These are phyloP conservation scores for Thymelicus sylvestris DNA, from an alignment of 2,888 invertebrate genomes.

Conservation along the genomic window DNA sequence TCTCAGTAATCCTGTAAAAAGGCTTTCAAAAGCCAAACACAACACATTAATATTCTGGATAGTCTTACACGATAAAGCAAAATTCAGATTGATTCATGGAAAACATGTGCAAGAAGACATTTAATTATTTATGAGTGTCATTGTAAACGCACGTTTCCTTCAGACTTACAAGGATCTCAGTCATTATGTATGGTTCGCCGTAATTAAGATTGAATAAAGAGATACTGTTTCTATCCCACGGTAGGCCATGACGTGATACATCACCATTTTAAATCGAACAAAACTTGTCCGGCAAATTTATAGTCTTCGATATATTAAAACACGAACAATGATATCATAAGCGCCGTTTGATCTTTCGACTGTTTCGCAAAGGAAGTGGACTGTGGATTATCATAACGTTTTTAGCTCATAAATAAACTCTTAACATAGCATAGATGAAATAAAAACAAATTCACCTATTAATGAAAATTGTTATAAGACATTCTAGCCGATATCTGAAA, in stretches of 20 bases:
- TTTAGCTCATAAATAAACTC: background rate
- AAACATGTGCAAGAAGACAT: conserved; percentile 3
- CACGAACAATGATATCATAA: conserved; percentile 8
- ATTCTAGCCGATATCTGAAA: background rate
- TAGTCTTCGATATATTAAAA: conserved; percentile 7
- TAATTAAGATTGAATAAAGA: conserved; percentile 37
- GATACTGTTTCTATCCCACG: conserved; percentile 37
- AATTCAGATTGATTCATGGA: background rate
- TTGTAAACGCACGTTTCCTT: conserved; percentile 29
- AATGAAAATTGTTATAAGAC: too few relatives aligned
- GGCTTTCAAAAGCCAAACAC: too few relatives aligned
- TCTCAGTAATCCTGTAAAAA: too few relatives aligned
- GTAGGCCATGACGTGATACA: conserved; percentile 35
- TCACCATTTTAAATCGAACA: conserved; percentile 28
- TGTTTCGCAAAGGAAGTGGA: background rate
- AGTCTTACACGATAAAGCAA: background rate
- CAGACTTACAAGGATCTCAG: conserved; percentile 32
- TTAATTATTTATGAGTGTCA: conserved; percentile 27
- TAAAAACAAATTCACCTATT: too few relatives aligned
- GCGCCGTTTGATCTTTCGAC: conserved; percentile 11
- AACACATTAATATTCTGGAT: background rate
- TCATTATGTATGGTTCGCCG: conserved; percentile 30
- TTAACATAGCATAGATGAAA: too few relatives aligned
- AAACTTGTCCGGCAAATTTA: conserved; percentile 11
- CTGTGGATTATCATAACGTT: background rate